Evolutionary conservation across 2,113 vertebrate genomes (phyloP).

Genomic region (Misgurnus anguillicaudatus): DNA sequence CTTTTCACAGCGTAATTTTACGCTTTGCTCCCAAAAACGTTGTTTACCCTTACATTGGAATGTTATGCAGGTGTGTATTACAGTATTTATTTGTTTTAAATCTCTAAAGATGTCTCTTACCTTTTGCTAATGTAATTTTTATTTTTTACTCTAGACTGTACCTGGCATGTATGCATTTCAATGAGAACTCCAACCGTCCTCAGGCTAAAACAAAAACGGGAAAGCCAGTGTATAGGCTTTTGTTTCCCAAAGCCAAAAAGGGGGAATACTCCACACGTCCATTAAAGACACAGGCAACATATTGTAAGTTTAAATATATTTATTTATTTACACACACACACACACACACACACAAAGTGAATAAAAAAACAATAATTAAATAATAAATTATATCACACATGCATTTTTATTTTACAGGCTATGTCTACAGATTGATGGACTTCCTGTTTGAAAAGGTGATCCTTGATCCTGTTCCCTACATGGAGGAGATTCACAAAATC

Average conservation of each 20-base stretch:
- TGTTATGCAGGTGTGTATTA: not conserved
- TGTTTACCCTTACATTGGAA: not conserved
- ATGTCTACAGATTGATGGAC: too few species aligned
- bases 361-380: too few species aligned
- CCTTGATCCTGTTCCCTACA: too few species aligned
- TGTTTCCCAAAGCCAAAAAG: constrained; percentile 11
- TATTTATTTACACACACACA: not conserved
- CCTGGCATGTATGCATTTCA: not conserved
- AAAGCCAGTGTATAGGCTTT: not conserved
- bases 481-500: too few species aligned
- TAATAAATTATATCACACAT: too few species aligned
- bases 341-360: too few species aligned
- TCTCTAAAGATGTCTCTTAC: not conserved
- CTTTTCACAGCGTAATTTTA: not conserved
- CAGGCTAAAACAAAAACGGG: not conserved
- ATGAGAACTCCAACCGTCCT: not conserved
- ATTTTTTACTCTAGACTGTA: not conserved
- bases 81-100: not conserved
- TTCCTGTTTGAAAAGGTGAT: too few species aligned
- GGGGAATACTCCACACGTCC: not conserved
- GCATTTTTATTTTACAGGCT: too few species aligned
- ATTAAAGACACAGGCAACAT: not conserved
- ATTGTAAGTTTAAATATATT: not conserved
- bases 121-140: not conserved
- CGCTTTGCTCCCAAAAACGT: not conserved